phyloP scores from a whole-genome alignment of 2,888 invertebrate genomes.

The Erynnis tages region DNA sequence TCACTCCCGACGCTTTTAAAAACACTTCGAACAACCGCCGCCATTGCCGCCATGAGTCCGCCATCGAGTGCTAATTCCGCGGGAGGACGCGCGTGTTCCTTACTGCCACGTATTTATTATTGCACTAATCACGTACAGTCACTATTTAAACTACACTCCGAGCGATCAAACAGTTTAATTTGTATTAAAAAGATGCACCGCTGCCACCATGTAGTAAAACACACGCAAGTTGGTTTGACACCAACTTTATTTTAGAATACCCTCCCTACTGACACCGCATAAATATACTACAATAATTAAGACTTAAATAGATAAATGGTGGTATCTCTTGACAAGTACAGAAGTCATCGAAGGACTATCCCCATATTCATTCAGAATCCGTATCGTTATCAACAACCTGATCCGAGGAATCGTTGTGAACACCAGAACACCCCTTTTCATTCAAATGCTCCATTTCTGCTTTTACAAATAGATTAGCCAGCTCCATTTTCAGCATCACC shows the following conservation, averaged over 20 bases:
- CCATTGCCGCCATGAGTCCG: conserved; percentile 31
- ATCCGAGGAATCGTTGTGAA: too few relatives aligned
- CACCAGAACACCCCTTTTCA: too few relatives aligned
- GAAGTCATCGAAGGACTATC: too few relatives aligned
- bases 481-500: neutral
- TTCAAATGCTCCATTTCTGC: conserved; percentile 3
- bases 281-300: too few relatives aligned
- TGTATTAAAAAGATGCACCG: neutral
- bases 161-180: neutral
- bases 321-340: too few relatives aligned
- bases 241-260: too few relatives aligned
- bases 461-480: conserved; percentile 1
- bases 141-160: neutral
- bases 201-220: conserved; percentile 27
- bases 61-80: conserved; percentile 28
- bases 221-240: conserved; percentile 12
- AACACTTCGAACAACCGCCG: conserved; percentile 29
- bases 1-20: conserved; percentile 33
- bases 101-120: neutral
- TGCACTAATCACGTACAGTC: neutral
- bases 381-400: too few relatives aligned
- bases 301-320: too few relatives aligned
- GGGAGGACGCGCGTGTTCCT: conserved; percentile 32
- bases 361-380: too few relatives aligned
- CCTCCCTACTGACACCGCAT: too few relatives aligned